Evolutionary conservation across 2,888 invertebrate genomes (phyloP).

Genomic region (Yponomeuta malinellus): DNA sequence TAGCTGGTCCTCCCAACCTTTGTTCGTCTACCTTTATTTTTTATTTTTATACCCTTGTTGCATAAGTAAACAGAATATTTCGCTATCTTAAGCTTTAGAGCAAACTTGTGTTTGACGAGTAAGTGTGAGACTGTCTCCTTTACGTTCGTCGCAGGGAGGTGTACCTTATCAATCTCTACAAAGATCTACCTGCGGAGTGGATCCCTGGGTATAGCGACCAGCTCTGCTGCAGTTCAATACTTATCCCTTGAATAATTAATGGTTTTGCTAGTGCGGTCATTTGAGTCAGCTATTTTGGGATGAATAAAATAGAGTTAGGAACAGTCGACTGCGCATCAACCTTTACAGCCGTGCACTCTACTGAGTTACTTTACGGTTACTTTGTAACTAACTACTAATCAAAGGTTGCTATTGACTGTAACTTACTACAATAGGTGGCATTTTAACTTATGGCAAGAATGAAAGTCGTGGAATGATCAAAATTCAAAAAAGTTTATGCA

Average conservation of each 20-base stretch:
- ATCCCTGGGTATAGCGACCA: neutral
- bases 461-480: too few species aligned
- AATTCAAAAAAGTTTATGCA: too few species aligned
- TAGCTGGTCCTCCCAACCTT: conserved; percentile 53
- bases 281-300: neutral
- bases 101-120: neutral
- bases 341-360: too few species aligned
- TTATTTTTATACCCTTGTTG: conserved; percentile 7
- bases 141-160: neutral
- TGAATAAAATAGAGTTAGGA: neutral
- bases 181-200: neutral
- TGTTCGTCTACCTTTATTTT: conserved; percentile 37
- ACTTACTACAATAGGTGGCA: too few species aligned
- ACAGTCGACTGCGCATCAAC: too few species aligned
- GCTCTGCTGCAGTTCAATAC: neutral
- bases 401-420: too few species aligned
- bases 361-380: too few species aligned
- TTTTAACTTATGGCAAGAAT: too few species aligned
- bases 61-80: conserved; percentile 1
- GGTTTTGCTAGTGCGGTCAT: neutral
- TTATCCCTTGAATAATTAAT: neutral
- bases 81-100: conserved; percentile 3
- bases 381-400: too few species aligned
- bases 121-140: neutral
- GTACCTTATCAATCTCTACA: neutral